Conservation (phyloP, 2,888 invertebrate species). For the Digitonthophagus gazella region DNA sequence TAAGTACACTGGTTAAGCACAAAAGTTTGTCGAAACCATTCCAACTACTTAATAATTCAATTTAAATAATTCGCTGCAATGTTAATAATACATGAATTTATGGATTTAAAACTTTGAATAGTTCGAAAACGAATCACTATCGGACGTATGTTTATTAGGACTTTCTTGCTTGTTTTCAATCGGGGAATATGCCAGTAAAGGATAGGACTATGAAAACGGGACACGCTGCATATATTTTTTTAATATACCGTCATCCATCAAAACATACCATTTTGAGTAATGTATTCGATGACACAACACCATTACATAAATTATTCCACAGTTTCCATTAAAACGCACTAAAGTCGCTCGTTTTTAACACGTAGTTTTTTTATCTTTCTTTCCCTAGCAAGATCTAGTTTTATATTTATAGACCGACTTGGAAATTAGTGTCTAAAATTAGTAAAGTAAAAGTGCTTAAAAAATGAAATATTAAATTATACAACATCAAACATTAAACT, state of each 20-base stretch:
- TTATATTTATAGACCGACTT: not conserved
- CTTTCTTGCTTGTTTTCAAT: too few relatives aligned
- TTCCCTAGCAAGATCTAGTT: not conserved
- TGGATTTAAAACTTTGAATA: too few relatives aligned
- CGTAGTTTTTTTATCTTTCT: not conserved
- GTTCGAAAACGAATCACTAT: too few relatives aligned
- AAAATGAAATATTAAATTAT: not conserved
- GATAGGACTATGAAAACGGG: too few relatives aligned
- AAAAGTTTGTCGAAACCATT: too few relatives aligned
- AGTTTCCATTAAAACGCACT: constrained; percentile 17
- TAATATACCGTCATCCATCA: not conserved
- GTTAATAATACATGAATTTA: too few relatives aligned
- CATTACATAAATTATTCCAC: constrained; percentile 15
- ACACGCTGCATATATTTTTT: too few relatives aligned
- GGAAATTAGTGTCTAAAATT: not conserved
- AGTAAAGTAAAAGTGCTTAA: not conserved
- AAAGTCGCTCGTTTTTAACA: not conserved
- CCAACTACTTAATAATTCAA: too few relatives aligned
- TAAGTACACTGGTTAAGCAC: too few relatives aligned
- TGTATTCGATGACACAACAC: constrained; percentile 2
- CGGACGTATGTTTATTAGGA: too few relatives aligned
- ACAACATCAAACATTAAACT: not conserved
- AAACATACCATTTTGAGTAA: not conserved
- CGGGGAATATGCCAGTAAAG: too few relatives aligned
- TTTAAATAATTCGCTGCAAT: too few relatives aligned